Evolutionary conservation across 2,888 invertebrate genomes (phyloP).

Genomic region (Barypeithes pellucidus): DNA sequence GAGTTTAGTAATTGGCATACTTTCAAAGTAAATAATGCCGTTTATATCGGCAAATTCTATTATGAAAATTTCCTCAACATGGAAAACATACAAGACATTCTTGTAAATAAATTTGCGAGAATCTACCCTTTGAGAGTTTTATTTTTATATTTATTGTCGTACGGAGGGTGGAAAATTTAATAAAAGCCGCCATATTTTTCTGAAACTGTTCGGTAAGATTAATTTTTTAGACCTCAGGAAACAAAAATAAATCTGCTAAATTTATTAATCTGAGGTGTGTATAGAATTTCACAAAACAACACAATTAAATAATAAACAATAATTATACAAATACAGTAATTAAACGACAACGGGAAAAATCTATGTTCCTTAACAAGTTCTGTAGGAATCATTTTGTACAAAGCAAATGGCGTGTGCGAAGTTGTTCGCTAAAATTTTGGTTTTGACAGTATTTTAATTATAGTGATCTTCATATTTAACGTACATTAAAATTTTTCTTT

Average conservation of each 20-base stretch:
- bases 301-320: too few species aligned
- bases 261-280: conserved; percentile 7
- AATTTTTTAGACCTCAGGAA: conserved; percentile 2
- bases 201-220: conserved; percentile 1
- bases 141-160: background rate
- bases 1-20: background rate
- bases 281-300: background rate
- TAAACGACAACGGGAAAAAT: too few species aligned
- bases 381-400: too few species aligned
- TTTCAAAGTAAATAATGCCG: conserved; percentile 9
- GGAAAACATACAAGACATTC: background rate
- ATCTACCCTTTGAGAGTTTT: conserved; percentile 12
- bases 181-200: conserved; percentile 26
- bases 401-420: too few species aligned
- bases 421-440: too few species aligned
- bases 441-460: too few species aligned
- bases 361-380: too few species aligned
- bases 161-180: conserved; percentile 3
- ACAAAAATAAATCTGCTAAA: background rate
- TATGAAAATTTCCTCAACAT: background rate
- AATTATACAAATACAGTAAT: too few species aligned
- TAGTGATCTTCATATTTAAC: too few species aligned
- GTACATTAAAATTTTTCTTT: too few species aligned
- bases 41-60: conserved; percentile 4
- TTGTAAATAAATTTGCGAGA: background rate